Conservation (phyloP, 2,113 vertebrate species). For the Istiophorus platypterus region DNA sequence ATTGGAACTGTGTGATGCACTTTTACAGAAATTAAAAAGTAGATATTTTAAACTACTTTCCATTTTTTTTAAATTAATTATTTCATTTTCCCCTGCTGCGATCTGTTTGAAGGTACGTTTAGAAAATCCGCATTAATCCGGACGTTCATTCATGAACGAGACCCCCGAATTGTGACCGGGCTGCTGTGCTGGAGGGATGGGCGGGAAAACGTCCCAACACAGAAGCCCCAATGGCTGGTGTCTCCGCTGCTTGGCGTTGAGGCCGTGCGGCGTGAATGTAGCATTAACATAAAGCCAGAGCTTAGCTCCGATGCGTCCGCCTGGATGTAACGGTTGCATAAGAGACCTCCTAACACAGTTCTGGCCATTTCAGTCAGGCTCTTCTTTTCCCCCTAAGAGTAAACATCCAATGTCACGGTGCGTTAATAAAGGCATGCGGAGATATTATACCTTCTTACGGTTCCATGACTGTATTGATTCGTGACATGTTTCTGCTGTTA, state of each 20-base stretch:
- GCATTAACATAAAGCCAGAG: background rate
- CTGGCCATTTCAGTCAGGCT: background rate
- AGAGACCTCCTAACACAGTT: constrained; percentile 31
- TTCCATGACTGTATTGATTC: background rate
- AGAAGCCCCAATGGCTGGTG: too few relatives aligned
- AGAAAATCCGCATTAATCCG: background rate
- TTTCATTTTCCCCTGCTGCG: background rate
- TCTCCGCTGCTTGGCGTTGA: background rate
- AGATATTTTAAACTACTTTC: constrained; percentile 11
- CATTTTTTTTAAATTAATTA: too few relatives aligned
- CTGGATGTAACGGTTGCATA: constrained; percentile 15
- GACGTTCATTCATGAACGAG: background rate
- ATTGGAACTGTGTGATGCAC: background rate
- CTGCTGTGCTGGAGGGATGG: too few relatives aligned
- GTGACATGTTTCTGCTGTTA: background rate
- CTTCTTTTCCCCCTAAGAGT: background rate
- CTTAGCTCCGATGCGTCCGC: constrained; percentile 16
- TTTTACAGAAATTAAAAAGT: constrained; percentile 39
- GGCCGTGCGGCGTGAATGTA: constrained; percentile 11
- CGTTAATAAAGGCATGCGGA: background rate
- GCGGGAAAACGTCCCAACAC: too few relatives aligned
- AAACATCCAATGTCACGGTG: constrained; percentile 14
- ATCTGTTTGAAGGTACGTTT: background rate
- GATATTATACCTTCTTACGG: background rate
- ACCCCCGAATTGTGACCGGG: background rate